A percentile compares a stretch with the other conserved stretches of the same genome.
phyloP scores from a whole-genome alignment of 2,888 invertebrate species.

The Panopea generosa region DNA sequence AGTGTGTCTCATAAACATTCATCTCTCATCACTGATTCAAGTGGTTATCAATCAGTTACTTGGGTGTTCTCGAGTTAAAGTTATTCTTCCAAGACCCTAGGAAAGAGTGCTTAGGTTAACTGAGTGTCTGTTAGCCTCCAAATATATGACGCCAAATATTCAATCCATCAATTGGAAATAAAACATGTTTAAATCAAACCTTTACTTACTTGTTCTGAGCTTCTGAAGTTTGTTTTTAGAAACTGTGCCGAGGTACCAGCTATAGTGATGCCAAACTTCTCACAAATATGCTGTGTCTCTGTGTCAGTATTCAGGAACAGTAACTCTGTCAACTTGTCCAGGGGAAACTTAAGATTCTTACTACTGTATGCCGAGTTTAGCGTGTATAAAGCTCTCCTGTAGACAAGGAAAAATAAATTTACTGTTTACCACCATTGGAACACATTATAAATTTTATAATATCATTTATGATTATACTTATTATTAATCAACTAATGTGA shows the following conservation, averaged over 20 bases:
- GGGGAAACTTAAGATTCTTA: constrained; percentile 66
- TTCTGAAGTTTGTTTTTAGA: constrained; percentile 32
- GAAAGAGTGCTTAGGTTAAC: too few species aligned
- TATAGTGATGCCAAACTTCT: constrained; percentile 28
- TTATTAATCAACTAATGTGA: not conserved
- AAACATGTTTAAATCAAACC: too few species aligned
- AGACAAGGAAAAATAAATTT: constrained; percentile 12
- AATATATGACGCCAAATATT: too few species aligned
- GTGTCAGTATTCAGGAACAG: constrained; percentile 51
- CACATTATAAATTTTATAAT: not conserved
- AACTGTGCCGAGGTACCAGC: constrained; percentile 35
- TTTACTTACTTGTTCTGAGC: constrained; percentile 33
- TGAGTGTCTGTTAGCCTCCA: too few species aligned
- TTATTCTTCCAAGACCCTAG: too few species aligned
- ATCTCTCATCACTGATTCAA: too few species aligned
- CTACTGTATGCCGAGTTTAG: constrained; percentile 72
- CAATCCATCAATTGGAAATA: too few species aligned
- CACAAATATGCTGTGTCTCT: constrained; percentile 48
- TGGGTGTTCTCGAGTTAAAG: too few species aligned
- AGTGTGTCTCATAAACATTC: too few species aligned
- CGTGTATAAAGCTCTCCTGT: constrained; percentile 65
- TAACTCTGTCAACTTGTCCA: constrained; percentile 46
- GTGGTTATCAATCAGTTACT: too few species aligned
- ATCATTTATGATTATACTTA: not conserved
- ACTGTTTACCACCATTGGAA: not conserved